Base-by-base conservation (phyloP, 2,113 vertebrate genomes). In the Notiomystis cincta region DNA sequence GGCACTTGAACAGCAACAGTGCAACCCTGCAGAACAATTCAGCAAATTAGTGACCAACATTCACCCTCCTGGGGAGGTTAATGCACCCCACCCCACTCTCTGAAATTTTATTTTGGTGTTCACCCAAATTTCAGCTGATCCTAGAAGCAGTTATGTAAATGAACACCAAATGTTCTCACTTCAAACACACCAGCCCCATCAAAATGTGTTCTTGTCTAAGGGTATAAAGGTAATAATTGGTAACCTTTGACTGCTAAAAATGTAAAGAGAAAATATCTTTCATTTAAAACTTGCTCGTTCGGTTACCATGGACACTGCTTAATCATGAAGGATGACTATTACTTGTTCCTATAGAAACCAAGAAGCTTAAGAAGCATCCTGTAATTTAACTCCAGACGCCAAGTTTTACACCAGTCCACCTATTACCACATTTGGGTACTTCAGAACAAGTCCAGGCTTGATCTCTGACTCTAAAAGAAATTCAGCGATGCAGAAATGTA, bases 321-420 rank as follows among this genome's bases (percentile, higher is more conserved):
- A 98, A 98, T 98, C 97, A 97, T 97, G 97, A 98, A 97, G 97
- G 97, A 98, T 98, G 98, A 97, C 97, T 97, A 97, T 98, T 98
- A 97, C 97, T 96, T 94, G 98, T 98, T 98, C 30, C 98, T 93
- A 98, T 98, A 96, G 97, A 91, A 98, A 98, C 98, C 83, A 44
- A 44, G 95, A 96, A 92, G 97, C 97, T 97, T 89, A 87, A 95
- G 93, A 96, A 98, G 97, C 97, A 98, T 98, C 96, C 97, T 98
- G 97, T 98, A 98, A 98, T 98, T 98, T 97, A 95, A 96, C 96
- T 97, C 94, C 94, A 96, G 96, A 98, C 47, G 94, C 96, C 96
- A 97, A 96, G 96, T 97, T 97, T 96, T 96, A 96, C 87, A 94
- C 70, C 95, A 97, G 97, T 97, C 85, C 75, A 95, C 95, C 94